Conservation (phyloP, 1,140 invertebrate species). For the Cepaea nemoralis region DNA sequence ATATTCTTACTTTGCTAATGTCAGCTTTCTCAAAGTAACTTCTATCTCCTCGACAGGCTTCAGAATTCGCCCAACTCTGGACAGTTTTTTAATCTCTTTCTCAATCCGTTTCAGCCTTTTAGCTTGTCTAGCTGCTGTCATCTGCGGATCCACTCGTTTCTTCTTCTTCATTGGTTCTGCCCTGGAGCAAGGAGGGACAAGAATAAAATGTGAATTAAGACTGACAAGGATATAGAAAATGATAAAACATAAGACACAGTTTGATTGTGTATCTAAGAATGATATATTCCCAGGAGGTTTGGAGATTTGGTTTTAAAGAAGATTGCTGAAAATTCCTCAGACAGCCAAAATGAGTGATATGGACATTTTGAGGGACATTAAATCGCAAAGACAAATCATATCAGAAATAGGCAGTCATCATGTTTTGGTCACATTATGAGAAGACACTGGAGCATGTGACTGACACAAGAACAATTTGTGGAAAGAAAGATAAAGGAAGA, state of each 20-base stretch:
- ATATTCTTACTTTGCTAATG: not conserved
- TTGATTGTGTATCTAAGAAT: not conserved
- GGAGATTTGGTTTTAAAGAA: no score
- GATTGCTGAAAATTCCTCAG: no score
- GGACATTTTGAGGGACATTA: no score
- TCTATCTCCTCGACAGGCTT: conserved; percentile 37
- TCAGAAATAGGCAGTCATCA: no score
- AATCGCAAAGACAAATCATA: no score
- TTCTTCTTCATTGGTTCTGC: conserved; percentile 40
- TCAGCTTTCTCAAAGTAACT: not conserved
- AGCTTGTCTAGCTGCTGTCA: conserved; percentile 13
- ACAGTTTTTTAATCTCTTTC: conserved; percentile 32
- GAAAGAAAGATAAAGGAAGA: no score
- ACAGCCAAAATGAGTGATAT: no score
- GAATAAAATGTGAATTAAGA: not conserved
- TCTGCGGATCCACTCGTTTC: not conserved
- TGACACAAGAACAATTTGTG: no score
- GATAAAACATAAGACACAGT: not conserved
- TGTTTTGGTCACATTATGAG: no score
- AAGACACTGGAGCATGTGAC: no score
- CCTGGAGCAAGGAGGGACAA: conserved; percentile 4
- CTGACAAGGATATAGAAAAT: not conserved
- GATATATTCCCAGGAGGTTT: no score
- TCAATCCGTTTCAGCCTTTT: conserved; percentile 37
- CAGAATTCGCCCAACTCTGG: conserved; percentile 34